Conservation (phyloP, 1,140 invertebrate genomes). For the Scylla paramamosain region DNA sequence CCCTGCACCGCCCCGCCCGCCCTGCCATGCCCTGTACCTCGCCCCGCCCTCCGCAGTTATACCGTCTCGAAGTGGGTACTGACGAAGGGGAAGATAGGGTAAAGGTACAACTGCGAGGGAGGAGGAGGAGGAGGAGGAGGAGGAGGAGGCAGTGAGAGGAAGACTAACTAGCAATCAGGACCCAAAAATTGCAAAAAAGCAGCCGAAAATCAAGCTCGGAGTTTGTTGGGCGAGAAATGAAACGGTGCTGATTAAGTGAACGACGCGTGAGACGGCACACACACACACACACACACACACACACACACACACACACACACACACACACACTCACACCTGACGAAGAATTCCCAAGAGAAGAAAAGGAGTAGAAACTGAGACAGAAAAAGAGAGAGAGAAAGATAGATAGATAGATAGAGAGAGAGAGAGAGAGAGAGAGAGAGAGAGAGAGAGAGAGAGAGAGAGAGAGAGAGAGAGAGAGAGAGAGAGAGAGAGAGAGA, state of each 20-base stretch:
- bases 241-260: not conserved
- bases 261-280: not conserved
- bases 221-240: not conserved
- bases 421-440: too few species aligned
- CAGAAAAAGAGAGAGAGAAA: too few species aligned
- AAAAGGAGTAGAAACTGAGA: too few species aligned
- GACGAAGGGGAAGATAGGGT: not conserved
- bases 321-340: not conserved
- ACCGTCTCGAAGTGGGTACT: not conserved
- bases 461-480: not conserved
- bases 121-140: not conserved
- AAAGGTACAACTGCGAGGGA: not conserved
- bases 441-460: too few species aligned
- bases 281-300: not conserved
- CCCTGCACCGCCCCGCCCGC: not conserved
- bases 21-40: not conserved
- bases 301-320: slow-evolving; percentile 3
- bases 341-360: too few species aligned
- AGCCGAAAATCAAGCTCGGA: not conserved
- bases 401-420: too few species aligned
- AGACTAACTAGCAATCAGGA: not conserved
- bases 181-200: not conserved
- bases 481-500: too few species aligned
- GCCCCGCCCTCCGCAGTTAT: too few species aligned
- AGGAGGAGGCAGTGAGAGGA: not conserved